These are phyloP conservation scores for Scyliorhinus canicula DNA, from an alignment of 2,797 vertebrate genomes.

Conservation along the genomic window DNA sequence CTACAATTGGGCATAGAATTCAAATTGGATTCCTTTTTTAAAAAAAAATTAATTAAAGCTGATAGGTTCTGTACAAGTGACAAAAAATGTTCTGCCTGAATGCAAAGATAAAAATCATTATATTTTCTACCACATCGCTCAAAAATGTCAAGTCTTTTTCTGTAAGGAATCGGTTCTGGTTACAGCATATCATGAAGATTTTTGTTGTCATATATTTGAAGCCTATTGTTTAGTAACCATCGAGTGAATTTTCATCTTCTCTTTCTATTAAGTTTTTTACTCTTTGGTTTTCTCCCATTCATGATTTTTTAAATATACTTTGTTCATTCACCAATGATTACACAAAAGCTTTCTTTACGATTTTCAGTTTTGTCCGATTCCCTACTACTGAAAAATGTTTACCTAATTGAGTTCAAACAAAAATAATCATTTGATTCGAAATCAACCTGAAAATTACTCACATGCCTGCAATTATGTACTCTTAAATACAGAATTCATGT, in stretches of 20 bases:
- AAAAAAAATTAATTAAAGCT: neutral
- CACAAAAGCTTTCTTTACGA: neutral
- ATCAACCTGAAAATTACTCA: neutral
- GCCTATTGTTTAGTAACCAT: neutral
- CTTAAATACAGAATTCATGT: neutral
- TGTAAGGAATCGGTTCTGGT: neutral
- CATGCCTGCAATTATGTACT: neutral
- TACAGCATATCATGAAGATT: neutral
- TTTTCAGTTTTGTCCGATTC: neutral
- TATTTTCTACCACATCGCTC: neutral
- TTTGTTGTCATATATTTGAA: neutral
- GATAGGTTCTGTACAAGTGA: neutral
- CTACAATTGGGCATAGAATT: neutral
- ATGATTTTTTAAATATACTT: neutral
- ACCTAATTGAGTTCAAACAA: neutral
- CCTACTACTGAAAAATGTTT: neutral
- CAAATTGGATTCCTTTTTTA: conserved; percentile 17
- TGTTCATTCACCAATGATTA: neutral
- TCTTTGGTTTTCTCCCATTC: neutral
- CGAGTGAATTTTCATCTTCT: neutral
- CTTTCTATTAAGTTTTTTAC: neutral
- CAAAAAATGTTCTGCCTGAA: neutral
- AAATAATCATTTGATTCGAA: neutral
- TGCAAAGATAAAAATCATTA: neutral
- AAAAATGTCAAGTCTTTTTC: neutral